Evolutionary conservation across 2,113 vertebrate genomes (phyloP).

Genomic region (Chaetops frenatus): DNA sequence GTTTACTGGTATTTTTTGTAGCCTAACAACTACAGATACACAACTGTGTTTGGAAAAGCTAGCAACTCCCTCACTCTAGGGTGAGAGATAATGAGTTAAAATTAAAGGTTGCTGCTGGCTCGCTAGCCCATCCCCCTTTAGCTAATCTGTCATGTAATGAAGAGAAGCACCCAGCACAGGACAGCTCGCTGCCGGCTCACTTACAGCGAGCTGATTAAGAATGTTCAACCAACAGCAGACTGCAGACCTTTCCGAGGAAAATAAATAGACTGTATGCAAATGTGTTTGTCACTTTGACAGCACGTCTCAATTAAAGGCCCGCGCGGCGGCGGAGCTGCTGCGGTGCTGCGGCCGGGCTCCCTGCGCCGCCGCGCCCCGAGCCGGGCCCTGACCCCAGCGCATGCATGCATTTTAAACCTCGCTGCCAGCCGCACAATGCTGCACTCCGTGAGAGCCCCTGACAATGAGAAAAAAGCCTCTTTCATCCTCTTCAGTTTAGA

Average conservation of each 20-base stretch:
- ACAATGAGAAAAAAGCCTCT: constrained; percentile 72
- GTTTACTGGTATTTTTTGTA: neutral
- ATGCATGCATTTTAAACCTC: constrained; percentile 73
- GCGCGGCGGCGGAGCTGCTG: constrained; percentile 73
- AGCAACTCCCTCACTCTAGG: constrained; percentile 10
- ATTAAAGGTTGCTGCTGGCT: constrained; percentile 68
- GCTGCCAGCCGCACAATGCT: constrained; percentile 63
- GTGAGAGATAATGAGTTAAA: constrained; percentile 73
- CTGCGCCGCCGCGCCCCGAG: constrained; percentile 77
- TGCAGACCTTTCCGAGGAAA: constrained; percentile 78
- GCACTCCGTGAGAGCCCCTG: constrained; percentile 72
- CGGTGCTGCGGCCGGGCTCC: constrained; percentile 70
- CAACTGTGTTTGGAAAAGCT: neutral
- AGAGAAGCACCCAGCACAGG: constrained; percentile 72
- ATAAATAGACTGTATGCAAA: constrained; percentile 95
- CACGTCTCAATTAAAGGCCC: constrained; percentile 93
- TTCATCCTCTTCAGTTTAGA: constrained; percentile 72
- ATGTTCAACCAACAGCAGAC: constrained; percentile 82
- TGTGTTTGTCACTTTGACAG: constrained; percentile 98
- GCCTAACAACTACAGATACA: neutral
- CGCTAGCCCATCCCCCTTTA: constrained; percentile 61
- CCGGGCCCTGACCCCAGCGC: constrained; percentile 75
- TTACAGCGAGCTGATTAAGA: constrained; percentile 90
- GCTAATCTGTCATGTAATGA: constrained; percentile 84
- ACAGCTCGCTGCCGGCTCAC: constrained; percentile 78